Percentiles rank a stretch among this genome's conserved stretches.
These are phyloP conservation scores for Hippolais icterina DNA, from an alignment of 2,113 vertebrate genomes.

Conservation along the genomic window DNA sequence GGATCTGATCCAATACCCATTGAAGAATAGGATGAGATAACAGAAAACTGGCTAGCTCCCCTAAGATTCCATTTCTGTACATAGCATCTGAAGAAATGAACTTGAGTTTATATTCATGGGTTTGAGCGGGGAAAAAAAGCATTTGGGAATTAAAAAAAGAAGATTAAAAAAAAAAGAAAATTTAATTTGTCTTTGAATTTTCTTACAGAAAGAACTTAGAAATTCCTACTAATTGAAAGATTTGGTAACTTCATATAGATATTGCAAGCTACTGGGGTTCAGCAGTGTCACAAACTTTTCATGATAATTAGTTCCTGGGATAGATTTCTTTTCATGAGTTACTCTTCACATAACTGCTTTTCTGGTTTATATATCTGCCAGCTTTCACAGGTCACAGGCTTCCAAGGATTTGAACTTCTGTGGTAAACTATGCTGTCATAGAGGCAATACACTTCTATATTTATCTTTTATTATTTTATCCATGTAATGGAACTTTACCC, in stretches of 20 bases:
- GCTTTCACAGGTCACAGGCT: background rate
- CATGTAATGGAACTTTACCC: background rate
- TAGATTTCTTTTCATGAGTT: background rate
- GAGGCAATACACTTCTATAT: background rate
- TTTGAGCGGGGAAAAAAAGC: background rate
- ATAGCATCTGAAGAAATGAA: background rate
- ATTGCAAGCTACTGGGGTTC: background rate
- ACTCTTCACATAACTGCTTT: background rate
- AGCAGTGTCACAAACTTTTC: background rate
- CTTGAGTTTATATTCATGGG: background rate
- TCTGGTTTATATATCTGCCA: background rate
- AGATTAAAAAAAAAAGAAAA: background rate
- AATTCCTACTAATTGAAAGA: background rate
- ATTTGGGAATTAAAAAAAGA: background rate
- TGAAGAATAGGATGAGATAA: background rate
- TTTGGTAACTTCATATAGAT: background rate
- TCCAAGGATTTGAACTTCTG: background rate
- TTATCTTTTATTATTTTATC: background rate
- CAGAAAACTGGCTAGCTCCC: background rate
- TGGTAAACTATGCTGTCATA: background rate
- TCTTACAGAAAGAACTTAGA: background rate
- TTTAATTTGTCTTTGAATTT: background rate
- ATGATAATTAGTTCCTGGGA: background rate
- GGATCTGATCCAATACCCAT: background rate
- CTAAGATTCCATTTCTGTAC: background rate